A percentile compares a stretch with the other conserved stretches of the same genome.
Evolutionary conservation across 1,140 invertebrate species (phyloP).

Genomic region (Drosophila elegans): DNA sequence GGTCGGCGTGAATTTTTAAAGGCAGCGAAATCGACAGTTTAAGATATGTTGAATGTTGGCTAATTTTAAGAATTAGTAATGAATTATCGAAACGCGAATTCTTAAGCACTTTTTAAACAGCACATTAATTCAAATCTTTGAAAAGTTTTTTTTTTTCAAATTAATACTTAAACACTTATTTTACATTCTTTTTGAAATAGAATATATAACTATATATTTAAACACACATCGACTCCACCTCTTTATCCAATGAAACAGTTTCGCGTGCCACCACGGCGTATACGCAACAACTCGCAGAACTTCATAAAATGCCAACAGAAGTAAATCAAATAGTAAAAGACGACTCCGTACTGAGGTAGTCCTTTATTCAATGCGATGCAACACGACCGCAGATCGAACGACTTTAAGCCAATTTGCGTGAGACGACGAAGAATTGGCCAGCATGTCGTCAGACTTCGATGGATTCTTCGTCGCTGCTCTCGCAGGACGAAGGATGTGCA

Average conservation of each 20-base stretch:
- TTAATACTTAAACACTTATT: too few species aligned
- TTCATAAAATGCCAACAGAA: conserved; percentile 19
- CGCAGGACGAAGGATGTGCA: background rate
- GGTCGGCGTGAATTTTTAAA: conserved; percentile 38
- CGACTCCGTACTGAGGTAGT: conserved; percentile 17
- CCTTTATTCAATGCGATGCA: conserved; percentile 31
- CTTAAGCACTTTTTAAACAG: background rate
- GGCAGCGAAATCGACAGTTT: conserved; percentile 9
- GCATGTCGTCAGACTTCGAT: background rate
- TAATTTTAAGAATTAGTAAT: too few species aligned
- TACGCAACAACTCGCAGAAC: conserved; percentile 10
- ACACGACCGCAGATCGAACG: conserved; percentile 30
- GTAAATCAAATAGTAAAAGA: conserved; percentile 27
- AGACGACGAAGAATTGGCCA: conserved; percentile 9
- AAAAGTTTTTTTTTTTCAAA: too few species aligned
- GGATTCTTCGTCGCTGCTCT: conserved; percentile 4
- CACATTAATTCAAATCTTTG: background rate
- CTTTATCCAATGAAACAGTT: background rate
- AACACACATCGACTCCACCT: background rate
- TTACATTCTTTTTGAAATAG: too few species aligned
- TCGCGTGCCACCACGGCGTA: conserved; percentile 10
- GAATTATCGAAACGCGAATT: background rate
- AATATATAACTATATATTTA: too few species aligned
- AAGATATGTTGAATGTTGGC: too few species aligned
- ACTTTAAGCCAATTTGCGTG: conserved; percentile 40